phyloP scores from a whole-genome alignment of 1,140 invertebrate species.

The Eulimnadia texana region DNA sequence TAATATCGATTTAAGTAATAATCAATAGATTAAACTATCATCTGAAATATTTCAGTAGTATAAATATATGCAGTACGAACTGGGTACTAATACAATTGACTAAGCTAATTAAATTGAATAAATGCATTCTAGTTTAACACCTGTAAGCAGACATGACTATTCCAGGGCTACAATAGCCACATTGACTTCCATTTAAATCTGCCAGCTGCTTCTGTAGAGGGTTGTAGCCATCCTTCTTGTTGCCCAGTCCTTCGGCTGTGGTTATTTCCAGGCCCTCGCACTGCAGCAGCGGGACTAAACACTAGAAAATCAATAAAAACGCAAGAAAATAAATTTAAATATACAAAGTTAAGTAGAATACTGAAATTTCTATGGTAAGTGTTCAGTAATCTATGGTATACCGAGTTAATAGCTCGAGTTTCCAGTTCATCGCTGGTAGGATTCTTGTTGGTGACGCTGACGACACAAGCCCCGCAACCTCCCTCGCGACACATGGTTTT shows the following conservation, averaged over 20 bases:
- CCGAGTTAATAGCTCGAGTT: constrained; percentile 56
- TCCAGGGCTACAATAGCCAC: constrained; percentile 63
- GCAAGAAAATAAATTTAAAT: background rate
- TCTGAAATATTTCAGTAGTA: too few relatives aligned
- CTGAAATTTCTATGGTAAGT: background rate
- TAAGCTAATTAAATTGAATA: too few relatives aligned
- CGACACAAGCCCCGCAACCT: constrained; percentile 65
- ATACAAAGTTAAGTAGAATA: too few relatives aligned
- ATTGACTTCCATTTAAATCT: constrained; percentile 31
- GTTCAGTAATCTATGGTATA: constrained; percentile 23
- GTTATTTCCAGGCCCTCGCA: constrained; percentile 59
- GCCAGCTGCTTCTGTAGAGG: constrained; percentile 24
- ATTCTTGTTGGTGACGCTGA: constrained; percentile 40
- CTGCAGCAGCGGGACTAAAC: constrained; percentile 49
- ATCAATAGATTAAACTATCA: too few relatives aligned
- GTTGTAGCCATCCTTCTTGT: constrained; percentile 49
- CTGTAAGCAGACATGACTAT: constrained; percentile 78
- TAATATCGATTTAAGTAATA: too few relatives aligned
- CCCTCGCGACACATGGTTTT: constrained; percentile 60
- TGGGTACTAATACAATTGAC: too few relatives aligned
- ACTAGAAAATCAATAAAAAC: constrained; percentile 33
- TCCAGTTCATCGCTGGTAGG: constrained; percentile 36
- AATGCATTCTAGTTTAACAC: constrained; percentile 23
- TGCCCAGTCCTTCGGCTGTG: constrained; percentile 63
- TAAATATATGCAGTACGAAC: too few relatives aligned